These are phyloP conservation scores for Acrocephalus scirpaceus DNA, from an alignment of 2,797 vertebrate species.

Conservation along the genomic window DNA sequence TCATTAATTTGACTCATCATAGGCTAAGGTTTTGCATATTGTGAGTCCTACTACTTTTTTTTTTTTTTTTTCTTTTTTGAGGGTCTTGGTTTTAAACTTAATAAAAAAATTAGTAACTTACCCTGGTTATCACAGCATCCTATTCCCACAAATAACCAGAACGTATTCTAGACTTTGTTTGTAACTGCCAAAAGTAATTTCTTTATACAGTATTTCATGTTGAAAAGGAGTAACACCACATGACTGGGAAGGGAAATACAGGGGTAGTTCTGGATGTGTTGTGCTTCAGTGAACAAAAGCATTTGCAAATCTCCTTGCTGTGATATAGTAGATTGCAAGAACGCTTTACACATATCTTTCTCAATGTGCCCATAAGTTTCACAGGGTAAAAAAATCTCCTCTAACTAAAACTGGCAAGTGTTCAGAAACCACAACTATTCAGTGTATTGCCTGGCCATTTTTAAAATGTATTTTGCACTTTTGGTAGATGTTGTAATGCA, in stretches of 20 bases:
- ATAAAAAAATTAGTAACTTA: not conserved
- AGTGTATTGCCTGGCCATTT: constrained; percentile 44
- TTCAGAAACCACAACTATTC: constrained; percentile 61
- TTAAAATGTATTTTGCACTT: constrained; percentile 64
- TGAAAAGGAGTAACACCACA: constrained; percentile 7
- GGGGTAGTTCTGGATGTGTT: not conserved
- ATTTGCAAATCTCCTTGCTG: constrained; percentile 45
- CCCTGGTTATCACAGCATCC: not conserved
- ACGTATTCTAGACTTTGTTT: not conserved
- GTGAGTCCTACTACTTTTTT: not conserved
- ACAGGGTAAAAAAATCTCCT: not conserved
- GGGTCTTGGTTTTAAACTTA: not conserved
- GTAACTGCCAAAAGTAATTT: not conserved
- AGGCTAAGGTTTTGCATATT: not conserved
- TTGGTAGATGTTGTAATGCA: constrained; percentile 64
- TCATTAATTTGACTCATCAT: not conserved
- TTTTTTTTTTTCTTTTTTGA: not conserved
- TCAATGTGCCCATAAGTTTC: constrained; percentile 10
- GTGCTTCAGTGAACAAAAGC: constrained; percentile 17
- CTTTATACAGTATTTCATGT: not conserved
- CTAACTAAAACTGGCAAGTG: constrained; percentile 8
- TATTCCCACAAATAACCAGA: not conserved
- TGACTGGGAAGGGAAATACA: not conserved
- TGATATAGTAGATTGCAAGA: constrained; percentile 43
- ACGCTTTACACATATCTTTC: constrained; percentile 32